phyloP scores from a whole-genome alignment of 2,797 vertebrate genomes.

The Xiphophorus birchmanni region DNA sequence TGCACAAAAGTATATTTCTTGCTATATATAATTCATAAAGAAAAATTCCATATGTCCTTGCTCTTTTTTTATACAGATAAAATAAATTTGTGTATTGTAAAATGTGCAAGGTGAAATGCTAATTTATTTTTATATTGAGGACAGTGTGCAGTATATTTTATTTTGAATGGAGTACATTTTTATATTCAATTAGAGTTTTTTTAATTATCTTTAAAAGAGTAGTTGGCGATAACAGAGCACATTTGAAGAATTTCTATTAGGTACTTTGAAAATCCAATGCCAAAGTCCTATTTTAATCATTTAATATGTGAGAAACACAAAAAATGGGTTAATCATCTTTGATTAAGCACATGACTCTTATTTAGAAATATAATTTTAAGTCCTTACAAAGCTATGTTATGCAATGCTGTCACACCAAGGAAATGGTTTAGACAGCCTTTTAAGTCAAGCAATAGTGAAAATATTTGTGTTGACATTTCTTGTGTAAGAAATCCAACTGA shows the following conservation, averaged over 20 bases:
- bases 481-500: slow-evolving; percentile 21
- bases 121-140: neutral
- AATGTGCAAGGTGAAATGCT: neutral
- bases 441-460: slow-evolving; percentile 16
- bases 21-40: neutral
- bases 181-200: neutral
- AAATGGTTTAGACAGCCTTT: slow-evolving; percentile 32
- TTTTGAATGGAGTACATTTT: neutral
- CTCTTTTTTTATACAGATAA: neutral
- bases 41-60: neutral
- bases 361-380: slow-evolving; percentile 13
- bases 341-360: neutral
- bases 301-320: neutral
- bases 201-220: neutral
- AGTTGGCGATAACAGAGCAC: neutral
- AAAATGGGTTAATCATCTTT: neutral
- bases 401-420: slow-evolving; percentile 18
- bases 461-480: slow-evolving; percentile 15
- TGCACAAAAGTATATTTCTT: slow-evolving; percentile 11
- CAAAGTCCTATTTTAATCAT: neutral
- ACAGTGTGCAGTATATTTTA: neutral
- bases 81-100: slow-evolving; percentile 14
- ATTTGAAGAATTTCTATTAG: neutral
- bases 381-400: slow-evolving; percentile 15
- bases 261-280: neutral